These are phyloP conservation scores for Dorcus parallelipipedus DNA, from an alignment of 2,888 invertebrate species.

Conservation along the genomic window DNA sequence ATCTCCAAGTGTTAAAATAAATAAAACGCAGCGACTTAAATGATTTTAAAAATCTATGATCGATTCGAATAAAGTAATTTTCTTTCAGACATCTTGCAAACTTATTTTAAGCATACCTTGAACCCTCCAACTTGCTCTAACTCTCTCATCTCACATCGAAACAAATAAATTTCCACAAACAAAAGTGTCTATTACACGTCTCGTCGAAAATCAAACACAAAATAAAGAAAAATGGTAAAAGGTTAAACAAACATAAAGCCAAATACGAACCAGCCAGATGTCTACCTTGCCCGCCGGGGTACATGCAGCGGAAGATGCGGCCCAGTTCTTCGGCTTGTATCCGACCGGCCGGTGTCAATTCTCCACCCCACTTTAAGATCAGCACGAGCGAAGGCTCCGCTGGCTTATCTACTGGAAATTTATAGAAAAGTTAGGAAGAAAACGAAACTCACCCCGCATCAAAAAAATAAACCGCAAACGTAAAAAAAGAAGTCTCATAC, in stretches of 20 bases:
- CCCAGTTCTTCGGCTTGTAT: constrained; percentile 98
- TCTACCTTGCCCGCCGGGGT: constrained; percentile 95
- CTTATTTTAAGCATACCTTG: no score
- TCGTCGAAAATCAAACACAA: no score
- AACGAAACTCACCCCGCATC: background rate
- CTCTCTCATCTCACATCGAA: no score
- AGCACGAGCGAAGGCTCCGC: constrained; percentile 92
- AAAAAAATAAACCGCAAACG: background rate
- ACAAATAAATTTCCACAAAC: background rate
- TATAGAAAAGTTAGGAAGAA: background rate
- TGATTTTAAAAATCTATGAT: no score
- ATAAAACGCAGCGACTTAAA: no score
- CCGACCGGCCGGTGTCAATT: constrained; percentile 95
- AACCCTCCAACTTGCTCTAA: no score
- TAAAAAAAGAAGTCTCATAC: constrained; percentile 34
- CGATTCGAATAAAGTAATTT: no score
- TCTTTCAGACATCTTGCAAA: no score
- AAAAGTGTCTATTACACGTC: background rate
- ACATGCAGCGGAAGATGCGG: constrained; percentile 98
- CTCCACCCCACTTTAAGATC: constrained; percentile 99
- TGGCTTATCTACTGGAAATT: constrained; percentile 65
- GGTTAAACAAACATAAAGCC: constrained; percentile 32
- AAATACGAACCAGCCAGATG: constrained; percentile 70
- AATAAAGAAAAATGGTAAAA: constrained; percentile 12
- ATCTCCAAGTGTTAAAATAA: no score